A percentile compares a stretch with the other conserved stretches of the same genome.
These are phyloP conservation scores for Alloplasta piceator DNA, from an alignment of 2,888 invertebrate species.

Conservation along the genomic window DNA sequence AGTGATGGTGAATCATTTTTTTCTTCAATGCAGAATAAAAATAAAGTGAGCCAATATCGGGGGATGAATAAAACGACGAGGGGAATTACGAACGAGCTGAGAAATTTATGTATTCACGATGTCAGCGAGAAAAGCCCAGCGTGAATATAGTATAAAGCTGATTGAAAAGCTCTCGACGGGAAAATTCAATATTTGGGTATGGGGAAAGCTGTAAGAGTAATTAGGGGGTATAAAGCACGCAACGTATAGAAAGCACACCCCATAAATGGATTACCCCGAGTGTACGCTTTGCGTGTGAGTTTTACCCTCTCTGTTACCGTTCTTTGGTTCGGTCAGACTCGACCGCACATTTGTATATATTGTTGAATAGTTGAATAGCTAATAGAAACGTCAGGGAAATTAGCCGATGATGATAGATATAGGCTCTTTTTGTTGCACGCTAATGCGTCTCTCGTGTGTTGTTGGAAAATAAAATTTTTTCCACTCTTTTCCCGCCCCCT, in stretches of 20 bases:
- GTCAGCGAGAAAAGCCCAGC: background rate
- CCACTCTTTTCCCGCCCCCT: background rate
- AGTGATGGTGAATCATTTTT: too few relatives aligned
- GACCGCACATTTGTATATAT: slow-evolving; percentile 8
- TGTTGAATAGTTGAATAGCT: background rate
- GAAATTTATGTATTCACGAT: slow-evolving; percentile 9
- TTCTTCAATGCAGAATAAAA: slow-evolving; percentile 27
- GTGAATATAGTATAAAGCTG: slow-evolving; percentile 1
- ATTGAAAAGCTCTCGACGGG: slow-evolving; percentile 17
- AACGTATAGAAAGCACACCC: background rate
- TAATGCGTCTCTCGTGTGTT: slow-evolving; percentile 3
- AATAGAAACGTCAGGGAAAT: slow-evolving; percentile 51
- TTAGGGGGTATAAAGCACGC: slow-evolving; percentile 20
- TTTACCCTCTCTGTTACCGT: background rate
- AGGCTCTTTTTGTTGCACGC: slow-evolving; percentile 11
- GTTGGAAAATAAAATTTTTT: slow-evolving; percentile 47
- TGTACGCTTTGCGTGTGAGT: background rate
- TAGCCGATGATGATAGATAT: slow-evolving; percentile 61
- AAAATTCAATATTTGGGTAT: slow-evolving; percentile 39
- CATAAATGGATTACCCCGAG: slow-evolving; percentile 13
- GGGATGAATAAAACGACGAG: background rate
- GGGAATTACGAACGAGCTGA: background rate
- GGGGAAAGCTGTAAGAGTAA: slow-evolving; percentile 48
- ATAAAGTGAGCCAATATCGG: slow-evolving; percentile 31
- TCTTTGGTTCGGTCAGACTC: slow-evolving; percentile 5